Evolutionary conservation across 2,113 vertebrate species (phyloP), one percentile per base, ranked within the genome.

Genomic region (Silurus asotus): DNA sequence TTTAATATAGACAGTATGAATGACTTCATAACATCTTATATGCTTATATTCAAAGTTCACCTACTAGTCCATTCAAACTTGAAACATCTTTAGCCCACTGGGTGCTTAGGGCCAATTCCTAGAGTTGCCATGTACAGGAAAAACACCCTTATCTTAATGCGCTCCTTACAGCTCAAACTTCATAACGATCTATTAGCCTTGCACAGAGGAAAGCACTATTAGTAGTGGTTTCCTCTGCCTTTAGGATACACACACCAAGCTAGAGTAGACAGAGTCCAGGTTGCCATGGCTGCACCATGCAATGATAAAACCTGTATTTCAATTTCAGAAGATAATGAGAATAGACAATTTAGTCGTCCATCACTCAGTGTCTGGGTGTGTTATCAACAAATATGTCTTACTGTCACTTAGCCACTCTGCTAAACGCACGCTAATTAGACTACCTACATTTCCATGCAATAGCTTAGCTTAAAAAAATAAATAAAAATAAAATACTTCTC

Each of bases 331-430:
- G 93, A 93, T 93, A 95, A 94, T 89, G 90, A 93, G 90, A 93
- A 90, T 87, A 93, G 92, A 95, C 93, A 90, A 90, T 89, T 92
- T 94, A 89, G 88, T 88, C 91, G 87, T 91, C 91, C 93, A 95
- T 96, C 94, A 93, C 87, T 95, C 95, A 94, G 92, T 95, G 96
- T 94, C 95, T 94, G 89, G 49, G 56, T 11, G 91, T 51, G 90
- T 91, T 94, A 94, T 92, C 93, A 95, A 93, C 92, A 95, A 94
- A 95, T 91, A 91, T 87, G 93, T 94, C 94, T 94, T 89, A 90
- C 92, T 93, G 90, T 93, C 94, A 93, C 89, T 82, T 91, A 94
- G 93, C 89, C 91, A 92, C 85, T 84, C 89, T 90, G 90, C 72
- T 45, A 82, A 88, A 92, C 91, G 88, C 84, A 83, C 88, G 87